Evolutionary conservation across 2,888 invertebrate species (phyloP), one percentile per base, ranked within the genome.

Genomic region (Alloscopus bannaensis): DNA sequence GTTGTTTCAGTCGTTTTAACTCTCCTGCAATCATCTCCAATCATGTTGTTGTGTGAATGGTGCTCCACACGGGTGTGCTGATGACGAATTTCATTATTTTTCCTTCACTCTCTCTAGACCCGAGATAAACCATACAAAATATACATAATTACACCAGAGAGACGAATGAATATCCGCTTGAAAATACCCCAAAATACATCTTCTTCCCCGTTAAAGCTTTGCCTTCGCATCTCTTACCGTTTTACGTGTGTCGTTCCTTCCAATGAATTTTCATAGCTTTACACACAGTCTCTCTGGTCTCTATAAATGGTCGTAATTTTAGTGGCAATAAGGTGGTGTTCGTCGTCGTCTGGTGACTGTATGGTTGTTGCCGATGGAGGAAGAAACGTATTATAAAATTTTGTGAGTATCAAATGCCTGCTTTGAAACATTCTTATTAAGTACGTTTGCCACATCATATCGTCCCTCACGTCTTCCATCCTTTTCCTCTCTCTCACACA

Each of bases 221-320:
- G 45, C n/a, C 4, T 45, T 4, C n/a, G n/a, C n/a, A n/a, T n/a
- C n/a, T n/a, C n/a, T n/a, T n/a, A n/a, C n/a, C n/a, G n/a, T n/a
- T n/a, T n/a, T n/a, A n/a, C n/a, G 45, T 20, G 13, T 66, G 65
- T 60, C 68, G 26, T 26, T 77, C 70, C n/a, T n/a, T 57, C 45
- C 70, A 31, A 78, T 78, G 78, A 78, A 78, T 78, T 78, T 78
- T 78, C 78, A 78, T 78, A 71, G 65, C 65, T 65, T 71, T 11
- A 18, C 59, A 20, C 3, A 20, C 50, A 11, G 20, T 20, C 22
- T 22, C 50, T 13, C 50, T 18, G 11, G 6, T 36, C 36, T 36
- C n/a, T n/a, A n/a, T n/a, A n/a, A n/a, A n/a, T n/a, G n/a, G n/a
- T n/a, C n/a, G n/a, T n/a, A n/a, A n/a, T n/a, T n/a, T n/a, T n/a